Conservation (phyloP, 2,113 vertebrate species). For the Nycticorax nycticorax region DNA sequence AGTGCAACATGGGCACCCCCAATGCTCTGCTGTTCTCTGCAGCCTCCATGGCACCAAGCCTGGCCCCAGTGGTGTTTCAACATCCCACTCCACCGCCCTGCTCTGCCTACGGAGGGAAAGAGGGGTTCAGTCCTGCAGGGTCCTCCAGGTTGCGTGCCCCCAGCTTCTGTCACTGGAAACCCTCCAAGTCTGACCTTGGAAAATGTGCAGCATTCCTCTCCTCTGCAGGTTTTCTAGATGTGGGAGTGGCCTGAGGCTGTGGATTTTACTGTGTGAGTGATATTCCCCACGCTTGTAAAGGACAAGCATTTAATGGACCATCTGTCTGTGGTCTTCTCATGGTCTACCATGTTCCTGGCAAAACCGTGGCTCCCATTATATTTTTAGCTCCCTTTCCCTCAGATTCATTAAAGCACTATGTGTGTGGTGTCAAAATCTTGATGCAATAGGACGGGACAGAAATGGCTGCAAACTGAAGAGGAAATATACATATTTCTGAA, state of each 20-base stretch:
- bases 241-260: neutral
- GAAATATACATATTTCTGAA: slow-evolving; percentile 13
- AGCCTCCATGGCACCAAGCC: neutral
- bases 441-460: neutral
- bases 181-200: neutral
- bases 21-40: neutral
- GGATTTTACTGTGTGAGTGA: neutral
- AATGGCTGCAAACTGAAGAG: neutral
- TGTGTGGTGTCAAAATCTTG: neutral
- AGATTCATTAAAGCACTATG: neutral
- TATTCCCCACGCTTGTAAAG: neutral
- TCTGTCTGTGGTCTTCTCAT: slow-evolving; percentile 25
- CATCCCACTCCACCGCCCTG: neutral
- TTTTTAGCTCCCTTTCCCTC: neutral
- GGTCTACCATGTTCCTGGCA: neutral
- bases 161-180: neutral
- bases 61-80: neutral
- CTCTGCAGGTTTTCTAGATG: neutral
- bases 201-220: neutral
- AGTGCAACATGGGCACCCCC: accelerated
- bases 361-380: neutral
- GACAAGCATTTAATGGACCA: slow-evolving; percentile 2
- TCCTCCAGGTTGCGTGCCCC: neutral
- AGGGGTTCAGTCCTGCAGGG: neutral
- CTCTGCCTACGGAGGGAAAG: neutral